Evolutionary conservation across 1,140 invertebrate genomes (phyloP), one percentile per base, ranked within the genome.

Genomic region (Manduca sexta): DNA sequence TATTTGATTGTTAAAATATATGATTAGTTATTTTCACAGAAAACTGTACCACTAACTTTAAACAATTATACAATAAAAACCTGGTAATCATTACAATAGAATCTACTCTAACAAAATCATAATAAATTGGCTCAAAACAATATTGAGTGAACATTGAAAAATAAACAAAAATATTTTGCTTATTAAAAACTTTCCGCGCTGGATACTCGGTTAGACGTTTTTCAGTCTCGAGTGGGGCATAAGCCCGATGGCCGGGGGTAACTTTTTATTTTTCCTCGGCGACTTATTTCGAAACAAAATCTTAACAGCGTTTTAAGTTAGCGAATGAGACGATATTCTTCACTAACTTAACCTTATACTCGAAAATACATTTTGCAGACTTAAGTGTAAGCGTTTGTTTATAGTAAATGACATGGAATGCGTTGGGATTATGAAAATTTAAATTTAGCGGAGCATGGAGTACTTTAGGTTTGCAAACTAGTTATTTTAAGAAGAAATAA

Each of bases 121-220:
- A 26, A 26, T 26, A 3, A 26, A 8, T 26, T 26, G 21, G 21
- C 21, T 26, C 21, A 8, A 3, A 26, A 26, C 21, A 26, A 26
- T 26, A 26, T 5, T 26, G 21, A 26, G 8, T 5, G 21, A 26
- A 26, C 21, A 3, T 3, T 26, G 8, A 0, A 35, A 35, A 57
- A 54, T 50, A 55, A 56, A 55, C 45, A 53, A 56, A 52, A 57
- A 40, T 62, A 43, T 55, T 60, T 56, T 46, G 43, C 52, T 62
- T 62, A 62, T 66, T 62, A 66, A 66, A 64, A 66, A 56, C 34
- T 66, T 60, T 39, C 17, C 45, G 30, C n/a, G 47, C 46, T 52
- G 30, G 16, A 40, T 18, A 18, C 38, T 17, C 15, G 45, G 17
- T 33, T 48, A 44, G 40, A 33, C 39, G 44, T 56, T 59, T 47